Conservation (phyloP, 2,888 invertebrate genomes). For the Anarsia innoxiella region DNA sequence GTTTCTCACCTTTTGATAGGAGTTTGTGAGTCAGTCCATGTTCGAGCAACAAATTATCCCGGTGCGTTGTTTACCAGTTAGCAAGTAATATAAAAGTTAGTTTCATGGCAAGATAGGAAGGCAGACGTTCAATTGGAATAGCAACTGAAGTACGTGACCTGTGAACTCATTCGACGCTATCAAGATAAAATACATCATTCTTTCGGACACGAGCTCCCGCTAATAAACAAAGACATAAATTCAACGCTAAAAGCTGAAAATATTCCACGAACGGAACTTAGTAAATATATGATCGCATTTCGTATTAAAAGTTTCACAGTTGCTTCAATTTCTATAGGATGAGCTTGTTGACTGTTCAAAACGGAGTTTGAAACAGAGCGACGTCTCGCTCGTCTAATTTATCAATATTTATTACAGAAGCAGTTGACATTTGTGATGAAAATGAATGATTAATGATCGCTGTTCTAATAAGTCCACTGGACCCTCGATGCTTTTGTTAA, state of each 20-base stretch:
- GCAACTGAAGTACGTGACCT: not conserved
- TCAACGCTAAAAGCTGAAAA: slow-evolving; percentile 7
- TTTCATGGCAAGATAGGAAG: slow-evolving; percentile 56
- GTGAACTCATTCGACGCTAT: not conserved
- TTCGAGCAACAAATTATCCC: slow-evolving; percentile 35
- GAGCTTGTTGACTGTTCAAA: too few species aligned
- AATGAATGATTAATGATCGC: slow-evolving; percentile 19
- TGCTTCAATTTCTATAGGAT: slow-evolving; percentile 1
- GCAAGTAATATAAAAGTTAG: slow-evolving; percentile 62
- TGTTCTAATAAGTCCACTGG: slow-evolving; percentile 4
- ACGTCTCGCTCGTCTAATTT: slow-evolving; percentile 15
- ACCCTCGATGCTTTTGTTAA: too few species aligned
- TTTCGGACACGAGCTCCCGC: not conserved
- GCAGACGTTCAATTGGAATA: too few species aligned
- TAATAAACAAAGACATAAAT: slow-evolving; percentile 10
- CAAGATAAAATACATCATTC: not conserved
- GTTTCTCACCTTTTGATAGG: too few species aligned
- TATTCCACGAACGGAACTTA: slow-evolving; percentile 6
- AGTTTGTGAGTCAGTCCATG: slow-evolving; percentile 27
- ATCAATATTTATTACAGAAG: slow-evolving; percentile 18
- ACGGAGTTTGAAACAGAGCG: slow-evolving; percentile 11
- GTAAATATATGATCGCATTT: slow-evolving; percentile 3
- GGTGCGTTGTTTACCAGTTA: slow-evolving; percentile 55
- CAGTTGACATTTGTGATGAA: slow-evolving; percentile 16
- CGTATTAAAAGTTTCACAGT: slow-evolving; percentile 1